Evolutionary conservation across 2,888 invertebrate species (phyloP).

Genomic region (Patella pellucida): DNA sequence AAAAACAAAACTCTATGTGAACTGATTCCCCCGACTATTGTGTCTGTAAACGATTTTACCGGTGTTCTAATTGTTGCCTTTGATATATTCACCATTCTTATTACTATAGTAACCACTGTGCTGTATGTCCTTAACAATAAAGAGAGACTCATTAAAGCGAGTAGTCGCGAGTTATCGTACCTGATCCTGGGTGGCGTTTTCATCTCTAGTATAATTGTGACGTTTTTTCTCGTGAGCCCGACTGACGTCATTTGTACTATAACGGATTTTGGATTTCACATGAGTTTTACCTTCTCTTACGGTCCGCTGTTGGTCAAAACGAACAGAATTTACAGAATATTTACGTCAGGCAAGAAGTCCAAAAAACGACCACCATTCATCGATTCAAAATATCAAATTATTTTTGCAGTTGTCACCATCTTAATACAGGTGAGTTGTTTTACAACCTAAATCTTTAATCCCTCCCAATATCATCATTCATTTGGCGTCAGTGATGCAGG

Average conservation of each 20-base stretch:
- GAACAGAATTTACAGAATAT: conserved; percentile 52
- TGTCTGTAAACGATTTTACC: conserved; percentile 23
- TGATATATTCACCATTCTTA: conserved; percentile 29
- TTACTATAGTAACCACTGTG: conserved; percentile 23
- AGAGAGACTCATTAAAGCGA: conserved; percentile 48
- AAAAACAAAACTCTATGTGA: conserved; percentile 30
- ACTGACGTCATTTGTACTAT: conserved; percentile 34
- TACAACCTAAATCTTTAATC: too few species aligned
- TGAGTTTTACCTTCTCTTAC: conserved; percentile 45
- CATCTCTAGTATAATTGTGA: conserved; percentile 37
- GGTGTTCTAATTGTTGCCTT: conserved; percentile 25
- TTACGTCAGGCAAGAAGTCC: conserved; percentile 37
- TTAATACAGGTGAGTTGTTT: conserved; percentile 41
- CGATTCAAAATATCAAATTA: conserved; percentile 39
- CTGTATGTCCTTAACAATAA: conserved; percentile 37
- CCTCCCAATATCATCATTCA: too few species aligned
- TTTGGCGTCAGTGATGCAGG: too few species aligned
- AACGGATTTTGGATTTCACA: conserved; percentile 40
- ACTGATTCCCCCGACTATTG: conserved; percentile 26
- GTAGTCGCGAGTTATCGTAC: conserved; percentile 45
- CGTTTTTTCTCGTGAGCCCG: conserved; percentile 33
- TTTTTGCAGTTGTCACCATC: conserved; percentile 34
- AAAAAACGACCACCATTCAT: conserved; percentile 38
- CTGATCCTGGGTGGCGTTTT: conserved; percentile 40
- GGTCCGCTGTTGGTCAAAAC: conserved; percentile 49